A percentile compares a stretch with the other conserved stretches of the same genome.
Conservation (phyloP, 2,888 invertebrate genomes). For the Furcula furcula region DNA sequence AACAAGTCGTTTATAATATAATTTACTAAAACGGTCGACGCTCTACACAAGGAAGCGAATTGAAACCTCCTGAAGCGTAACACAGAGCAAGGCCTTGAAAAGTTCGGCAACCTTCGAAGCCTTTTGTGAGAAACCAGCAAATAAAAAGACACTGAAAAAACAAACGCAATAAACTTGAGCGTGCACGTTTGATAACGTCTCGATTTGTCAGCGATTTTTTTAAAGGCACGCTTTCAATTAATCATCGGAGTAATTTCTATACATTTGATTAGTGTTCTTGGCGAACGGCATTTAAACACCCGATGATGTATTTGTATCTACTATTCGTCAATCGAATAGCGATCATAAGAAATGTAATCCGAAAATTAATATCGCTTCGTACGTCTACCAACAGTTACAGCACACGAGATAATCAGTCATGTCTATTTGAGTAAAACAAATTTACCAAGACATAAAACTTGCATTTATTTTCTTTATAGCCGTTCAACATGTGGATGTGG, state of each 20-base stretch:
- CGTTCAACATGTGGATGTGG: slow-evolving; percentile 51
- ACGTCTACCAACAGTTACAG: slow-evolving; percentile 20
- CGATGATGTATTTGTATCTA: slow-evolving; percentile 41
- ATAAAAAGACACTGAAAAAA: slow-evolving; percentile 54
- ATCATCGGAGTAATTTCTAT: slow-evolving; percentile 52
- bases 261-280: slow-evolving; percentile 53
- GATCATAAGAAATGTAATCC: slow-evolving; percentile 24
- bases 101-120: slow-evolving; percentile 63
- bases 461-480: slow-evolving; percentile 62
- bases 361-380: slow-evolving; percentile 26
- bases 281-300: slow-evolving; percentile 44
- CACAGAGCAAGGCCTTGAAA: slow-evolving; percentile 62
- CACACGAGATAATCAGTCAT: slow-evolving; percentile 33
- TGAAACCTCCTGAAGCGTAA: slow-evolving; percentile 64
- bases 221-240: slow-evolving; percentile 53
- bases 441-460: slow-evolving; percentile 57
- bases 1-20: slow-evolving; percentile 23
- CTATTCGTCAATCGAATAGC: slow-evolving; percentile 25
- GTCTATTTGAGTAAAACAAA: slow-evolving; percentile 44
- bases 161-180: slow-evolving; percentile 44
- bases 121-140: slow-evolving; percentile 52
- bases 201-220: slow-evolving; percentile 72
- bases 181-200: slow-evolving; percentile 53
- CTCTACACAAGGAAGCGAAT: slow-evolving; percentile 30
- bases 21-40: slow-evolving; percentile 21